Evolutionary conservation across 1,140 invertebrate species (phyloP), one percentile per base, ranked within the genome.

Genomic region (Penaeus indicus): DNA sequence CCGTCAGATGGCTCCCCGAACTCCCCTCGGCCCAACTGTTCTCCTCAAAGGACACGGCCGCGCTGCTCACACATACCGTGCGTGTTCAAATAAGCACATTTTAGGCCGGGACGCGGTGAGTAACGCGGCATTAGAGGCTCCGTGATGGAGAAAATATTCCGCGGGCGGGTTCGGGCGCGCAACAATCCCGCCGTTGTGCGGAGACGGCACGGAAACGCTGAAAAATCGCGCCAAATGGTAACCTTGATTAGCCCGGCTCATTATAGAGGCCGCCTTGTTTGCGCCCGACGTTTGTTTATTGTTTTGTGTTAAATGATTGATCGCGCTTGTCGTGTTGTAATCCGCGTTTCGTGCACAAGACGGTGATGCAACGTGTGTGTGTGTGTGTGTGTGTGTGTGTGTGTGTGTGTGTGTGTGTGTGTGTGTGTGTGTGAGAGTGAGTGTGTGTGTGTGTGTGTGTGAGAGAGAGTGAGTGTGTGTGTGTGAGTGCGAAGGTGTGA

Each of bases 351-450:
- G 63, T 82, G 60, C 78, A 62, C 32, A 16, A 54, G 54, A 54
- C 2, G 54, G 54, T 54, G 54, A 54, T 54, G 54, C 54, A 54
- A 54, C 54, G 54, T 54, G 11, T 16, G 54, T 54, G 80, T 61
- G 80, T 27, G 19, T 27, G 22, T 27, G 18, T 22, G 38, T 83
- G 60, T 25, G 62, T 83, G 61, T 63, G n/a, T 83, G 54, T 63
- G 62, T 64, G 81, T 83, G 81, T 83, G 81, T 83, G 32, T 85
- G 64, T 85, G 83, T 85, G 83, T 85, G 38, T 85, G 83, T 72
- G 67, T 85, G 67, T 61, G 64, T 54, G 67, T 72, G 63, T 85
- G 83, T 69, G 83, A 60, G n/a, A 22, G 22, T 79, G 25, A 21
- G 25, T 25, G n/a, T 72, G 67, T 72, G 32, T 72, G n/a, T 32